Percentiles rank a stretch among this genome's conserved stretches.
Conservation (phyloP, 2,113 vertebrate genomes). For the Heterochromis multidens region DNA sequence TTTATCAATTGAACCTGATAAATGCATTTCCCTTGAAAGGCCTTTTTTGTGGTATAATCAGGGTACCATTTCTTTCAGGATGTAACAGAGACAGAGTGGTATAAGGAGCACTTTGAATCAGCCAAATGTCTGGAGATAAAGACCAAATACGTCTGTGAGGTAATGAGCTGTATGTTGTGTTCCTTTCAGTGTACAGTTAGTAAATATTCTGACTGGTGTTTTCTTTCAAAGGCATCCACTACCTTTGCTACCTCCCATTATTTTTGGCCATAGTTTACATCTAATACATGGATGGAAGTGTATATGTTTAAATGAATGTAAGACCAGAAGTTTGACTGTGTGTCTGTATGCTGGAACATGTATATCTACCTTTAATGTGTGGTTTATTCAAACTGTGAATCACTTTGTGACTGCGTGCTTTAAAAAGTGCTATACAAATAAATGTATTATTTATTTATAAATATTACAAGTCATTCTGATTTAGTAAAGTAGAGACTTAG, state of each 20-base stretch:
- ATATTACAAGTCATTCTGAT: too few relatives aligned
- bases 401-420: too few relatives aligned
- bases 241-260: neutral
- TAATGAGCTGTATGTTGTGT: neutral
- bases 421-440: too few relatives aligned
- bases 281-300: too few relatives aligned
- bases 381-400: too few relatives aligned
- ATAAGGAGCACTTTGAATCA: conserved; percentile 57
- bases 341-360: too few relatives aligned
- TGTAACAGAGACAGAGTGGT: conserved; percentile 69
- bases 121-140: conserved; percentile 43
- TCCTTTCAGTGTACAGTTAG: neutral
- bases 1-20: neutral
- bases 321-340: too few relatives aligned
- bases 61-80: conserved; percentile 45
- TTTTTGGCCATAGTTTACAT: neutral
- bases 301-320: too few relatives aligned
- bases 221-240: too few relatives aligned
- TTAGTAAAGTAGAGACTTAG: too few relatives aligned
- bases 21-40: neutral
- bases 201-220: neutral
- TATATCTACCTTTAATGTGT: too few relatives aligned
- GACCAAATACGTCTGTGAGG: conserved; percentile 61
- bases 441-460: too few relatives aligned
- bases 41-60: neutral